These are phyloP conservation scores for Chiloscyllium plagiosum DNA, from an alignment of 2,113 vertebrate genomes.

Conservation along the genomic window DNA sequence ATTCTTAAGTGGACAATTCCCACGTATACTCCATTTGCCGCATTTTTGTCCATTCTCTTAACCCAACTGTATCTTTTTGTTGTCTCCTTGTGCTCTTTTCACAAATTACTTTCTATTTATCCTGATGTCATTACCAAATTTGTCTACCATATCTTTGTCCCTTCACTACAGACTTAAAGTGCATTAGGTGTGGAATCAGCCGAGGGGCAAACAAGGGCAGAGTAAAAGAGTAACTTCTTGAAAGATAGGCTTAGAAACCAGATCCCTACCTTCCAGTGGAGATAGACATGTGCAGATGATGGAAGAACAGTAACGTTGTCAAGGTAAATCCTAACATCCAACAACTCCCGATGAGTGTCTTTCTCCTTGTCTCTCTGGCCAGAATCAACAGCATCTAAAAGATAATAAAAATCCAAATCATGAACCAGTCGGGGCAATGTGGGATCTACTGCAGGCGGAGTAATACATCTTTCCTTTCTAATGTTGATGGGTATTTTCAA, in stretches of 20 bases:
- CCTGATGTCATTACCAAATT: no score
- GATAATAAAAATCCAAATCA: background rate
- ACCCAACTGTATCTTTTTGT: no score
- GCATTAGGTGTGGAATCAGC: background rate
- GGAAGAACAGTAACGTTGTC: constrained; percentile 55
- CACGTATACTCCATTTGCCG: no score
- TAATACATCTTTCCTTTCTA: background rate
- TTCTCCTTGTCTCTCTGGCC: constrained; percentile 57
- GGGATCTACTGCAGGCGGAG: background rate
- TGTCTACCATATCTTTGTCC: no score
- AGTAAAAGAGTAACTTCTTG: background rate
- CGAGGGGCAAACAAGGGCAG: background rate
- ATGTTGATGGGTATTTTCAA: background rate
- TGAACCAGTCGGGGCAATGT: background rate
- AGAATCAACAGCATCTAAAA: constrained; percentile 49
- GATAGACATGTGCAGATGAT: background rate
- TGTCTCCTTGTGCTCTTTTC: no score
- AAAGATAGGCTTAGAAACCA: background rate
- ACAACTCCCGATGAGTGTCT: constrained; percentile 47
- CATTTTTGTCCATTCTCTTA: no score
- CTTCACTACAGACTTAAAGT: no score
- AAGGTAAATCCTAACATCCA: constrained; percentile 58
- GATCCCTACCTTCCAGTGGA: constrained; percentile 10
- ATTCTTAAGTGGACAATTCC: no score
- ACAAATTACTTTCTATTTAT: no score